A percentile compares a stretch with the other conserved stretches of the same genome.
These are phyloP conservation scores for Cotesia congregata DNA, from an alignment of 2,888 invertebrate species.

Conservation along the genomic window DNA sequence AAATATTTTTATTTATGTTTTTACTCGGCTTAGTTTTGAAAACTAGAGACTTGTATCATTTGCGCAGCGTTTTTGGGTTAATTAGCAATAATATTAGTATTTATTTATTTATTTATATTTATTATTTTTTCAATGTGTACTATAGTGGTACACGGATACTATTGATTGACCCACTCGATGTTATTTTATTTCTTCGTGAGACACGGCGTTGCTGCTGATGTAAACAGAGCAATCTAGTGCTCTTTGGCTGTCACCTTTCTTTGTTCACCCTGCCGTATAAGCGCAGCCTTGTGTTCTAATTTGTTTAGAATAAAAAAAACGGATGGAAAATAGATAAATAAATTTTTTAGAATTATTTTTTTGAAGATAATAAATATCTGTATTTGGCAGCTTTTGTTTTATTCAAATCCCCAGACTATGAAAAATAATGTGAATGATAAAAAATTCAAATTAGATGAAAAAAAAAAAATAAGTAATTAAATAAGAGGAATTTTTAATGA, in stretches of 20 bases:
- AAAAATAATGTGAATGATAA: background rate
- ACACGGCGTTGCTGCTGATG: conserved; percentile 15
- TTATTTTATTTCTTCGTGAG: conserved; percentile 23
- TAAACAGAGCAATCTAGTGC: conserved; percentile 31
- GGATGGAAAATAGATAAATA: conserved; percentile 7
- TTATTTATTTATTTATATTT: conserved; percentile 8
- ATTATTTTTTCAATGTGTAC: background rate
- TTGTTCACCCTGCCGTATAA: conserved; percentile 28
- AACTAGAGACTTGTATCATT: background rate
- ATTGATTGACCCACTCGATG: conserved; percentile 31
- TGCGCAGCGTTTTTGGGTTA: background rate
- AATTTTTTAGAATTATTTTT: background rate
- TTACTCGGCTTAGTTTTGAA: background rate
- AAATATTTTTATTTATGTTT: background rate
- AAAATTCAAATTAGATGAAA: background rate
- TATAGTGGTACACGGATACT: conserved; percentile 10
- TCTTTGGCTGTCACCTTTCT: conserved; percentile 27
- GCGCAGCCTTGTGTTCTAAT: conserved; percentile 24
- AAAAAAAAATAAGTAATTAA: conserved; percentile 4
- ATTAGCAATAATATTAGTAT: background rate
- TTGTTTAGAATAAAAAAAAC: conserved; percentile 18
- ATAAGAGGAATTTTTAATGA: background rate
- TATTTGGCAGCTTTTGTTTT: background rate
- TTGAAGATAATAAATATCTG: background rate
- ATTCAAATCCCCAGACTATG: background rate